These are phyloP conservation scores for Drosophila buzzatii DNA, from an alignment of 2,888 invertebrate species.

Conservation along the genomic window DNA sequence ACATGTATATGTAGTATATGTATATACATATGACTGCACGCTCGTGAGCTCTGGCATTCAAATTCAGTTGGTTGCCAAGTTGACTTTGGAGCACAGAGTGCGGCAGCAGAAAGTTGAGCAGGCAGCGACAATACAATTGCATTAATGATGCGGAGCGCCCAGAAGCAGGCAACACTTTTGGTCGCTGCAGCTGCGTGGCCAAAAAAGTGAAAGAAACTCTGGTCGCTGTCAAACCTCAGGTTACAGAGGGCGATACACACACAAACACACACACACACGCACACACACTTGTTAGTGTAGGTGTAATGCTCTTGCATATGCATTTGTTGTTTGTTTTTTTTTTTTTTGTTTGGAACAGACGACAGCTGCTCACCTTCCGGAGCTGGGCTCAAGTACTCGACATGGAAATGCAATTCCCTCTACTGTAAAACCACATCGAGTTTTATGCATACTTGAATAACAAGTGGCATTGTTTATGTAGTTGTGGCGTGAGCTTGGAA, in stretches of 20 bases:
- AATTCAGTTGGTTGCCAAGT: constrained; percentile 48
- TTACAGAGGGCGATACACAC: not conserved
- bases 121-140: constrained; percentile 58
- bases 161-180: constrained; percentile 55
- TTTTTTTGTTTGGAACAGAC: not conserved
- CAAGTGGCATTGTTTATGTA: constrained; percentile 17
- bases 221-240: constrained; percentile 24
- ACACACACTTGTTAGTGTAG: not conserved
- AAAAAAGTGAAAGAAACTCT: constrained; percentile 7
- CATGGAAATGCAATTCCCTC: constrained; percentile 39
- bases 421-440: constrained; percentile 21
- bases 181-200: constrained; percentile 32
- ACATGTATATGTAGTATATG: not conserved
- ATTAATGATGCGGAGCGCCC: constrained; percentile 68
- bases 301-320: constrained; percentile 43
- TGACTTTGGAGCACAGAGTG: constrained; percentile 46
- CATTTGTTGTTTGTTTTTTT: constrained; percentile 30
- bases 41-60: constrained; percentile 39
- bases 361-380: constrained; percentile 39
- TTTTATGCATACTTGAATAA: constrained; percentile 47
- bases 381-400: constrained; percentile 24
- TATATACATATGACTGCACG: constrained; percentile 4
- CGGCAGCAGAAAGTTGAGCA: constrained; percentile 42
- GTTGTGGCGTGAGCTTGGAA: not conserved
- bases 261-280: constrained; percentile 1